Conservation (phyloP, 2,797 vertebrate genomes). For the Gymnodraco acuticeps region DNA sequence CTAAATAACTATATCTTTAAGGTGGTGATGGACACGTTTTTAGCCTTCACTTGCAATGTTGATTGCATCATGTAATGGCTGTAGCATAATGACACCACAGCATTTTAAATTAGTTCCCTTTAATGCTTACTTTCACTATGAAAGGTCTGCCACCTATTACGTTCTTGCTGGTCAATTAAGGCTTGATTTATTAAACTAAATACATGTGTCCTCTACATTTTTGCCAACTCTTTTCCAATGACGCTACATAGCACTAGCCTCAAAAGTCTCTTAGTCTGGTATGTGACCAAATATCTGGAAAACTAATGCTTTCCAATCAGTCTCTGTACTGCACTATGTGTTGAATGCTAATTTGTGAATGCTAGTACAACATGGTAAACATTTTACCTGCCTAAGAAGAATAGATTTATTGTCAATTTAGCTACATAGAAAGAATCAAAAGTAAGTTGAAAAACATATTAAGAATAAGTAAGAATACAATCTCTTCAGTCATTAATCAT, state of each 20-base stretch:
- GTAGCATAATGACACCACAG: not conserved
- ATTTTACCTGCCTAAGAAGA: not conserved
- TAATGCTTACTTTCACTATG: not conserved
- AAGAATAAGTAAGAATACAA: not conserved
- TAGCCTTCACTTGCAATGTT: not conserved
- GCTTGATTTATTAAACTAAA: not conserved
- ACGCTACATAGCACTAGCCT: too few species aligned
- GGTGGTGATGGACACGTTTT: too few species aligned
- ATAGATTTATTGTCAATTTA: too few species aligned
- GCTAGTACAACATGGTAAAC: not conserved
- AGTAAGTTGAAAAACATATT: too few species aligned
- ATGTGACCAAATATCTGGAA: not conserved
- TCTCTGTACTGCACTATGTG: not conserved
- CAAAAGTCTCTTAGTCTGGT: not conserved
- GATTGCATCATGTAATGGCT: not conserved
- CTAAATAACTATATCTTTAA: too few species aligned
- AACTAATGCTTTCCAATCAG: not conserved
- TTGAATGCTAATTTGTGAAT: not conserved
- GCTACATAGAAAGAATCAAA: too few species aligned
- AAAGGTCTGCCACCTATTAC: too few species aligned
- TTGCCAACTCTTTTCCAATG: too few species aligned
- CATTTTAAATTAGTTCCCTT: not conserved
- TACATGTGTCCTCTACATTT: too few species aligned
- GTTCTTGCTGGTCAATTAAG: not conserved
- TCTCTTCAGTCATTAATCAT: conserved; percentile 1